phyloP scores from a whole-genome alignment of 2,888 invertebrate species.

The Gastracanthus pulcherrimus region DNA sequence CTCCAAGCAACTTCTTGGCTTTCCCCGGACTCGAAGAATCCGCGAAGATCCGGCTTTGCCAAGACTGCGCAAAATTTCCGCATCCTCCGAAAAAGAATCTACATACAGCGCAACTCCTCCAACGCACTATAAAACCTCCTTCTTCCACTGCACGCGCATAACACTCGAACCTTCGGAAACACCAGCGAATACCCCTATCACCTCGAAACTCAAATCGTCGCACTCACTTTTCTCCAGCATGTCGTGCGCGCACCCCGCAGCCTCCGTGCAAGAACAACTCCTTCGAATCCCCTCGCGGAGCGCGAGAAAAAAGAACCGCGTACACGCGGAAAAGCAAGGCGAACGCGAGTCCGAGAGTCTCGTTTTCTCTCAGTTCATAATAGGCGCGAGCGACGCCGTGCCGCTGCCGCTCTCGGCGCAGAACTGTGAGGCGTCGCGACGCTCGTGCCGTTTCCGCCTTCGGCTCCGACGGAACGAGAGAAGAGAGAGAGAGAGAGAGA shows the following conservation, averaged over 20 bases:
- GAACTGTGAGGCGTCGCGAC: conserved; percentile 73
- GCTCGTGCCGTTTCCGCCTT: conserved; percentile 67
- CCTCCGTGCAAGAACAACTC: conserved; percentile 26
- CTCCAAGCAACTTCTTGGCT: neutral
- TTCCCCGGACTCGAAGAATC: neutral
- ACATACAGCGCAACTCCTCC: neutral
- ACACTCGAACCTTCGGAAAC: too few relatives aligned
- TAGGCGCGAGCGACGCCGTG: conserved; percentile 53
- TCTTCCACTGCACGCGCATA: too few relatives aligned
- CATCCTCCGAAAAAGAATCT: neutral
- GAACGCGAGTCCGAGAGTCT: conserved; percentile 19
- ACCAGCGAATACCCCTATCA: too few relatives aligned
- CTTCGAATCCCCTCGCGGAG: neutral
- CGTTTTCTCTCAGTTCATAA: conserved; percentile 53
- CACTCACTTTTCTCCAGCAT: conserved; percentile 76
- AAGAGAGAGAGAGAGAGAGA: conserved; percentile 33
- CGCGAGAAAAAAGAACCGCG: conserved; percentile 56
- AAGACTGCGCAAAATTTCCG: neutral
- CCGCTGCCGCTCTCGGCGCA: conserved; percentile 60
- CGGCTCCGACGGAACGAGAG: conserved; percentile 45
- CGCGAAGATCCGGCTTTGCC: neutral
- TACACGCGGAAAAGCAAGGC: conserved; percentile 28
- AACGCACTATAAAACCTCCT: too few relatives aligned
- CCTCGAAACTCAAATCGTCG: too few relatives aligned
- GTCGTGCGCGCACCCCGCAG: neutral